Percentiles rank a stretch among this genome's conserved stretches.
Evolutionary conservation across 2,888 invertebrate species (phyloP).

Genomic region (Eupelmus urozonus): DNA sequence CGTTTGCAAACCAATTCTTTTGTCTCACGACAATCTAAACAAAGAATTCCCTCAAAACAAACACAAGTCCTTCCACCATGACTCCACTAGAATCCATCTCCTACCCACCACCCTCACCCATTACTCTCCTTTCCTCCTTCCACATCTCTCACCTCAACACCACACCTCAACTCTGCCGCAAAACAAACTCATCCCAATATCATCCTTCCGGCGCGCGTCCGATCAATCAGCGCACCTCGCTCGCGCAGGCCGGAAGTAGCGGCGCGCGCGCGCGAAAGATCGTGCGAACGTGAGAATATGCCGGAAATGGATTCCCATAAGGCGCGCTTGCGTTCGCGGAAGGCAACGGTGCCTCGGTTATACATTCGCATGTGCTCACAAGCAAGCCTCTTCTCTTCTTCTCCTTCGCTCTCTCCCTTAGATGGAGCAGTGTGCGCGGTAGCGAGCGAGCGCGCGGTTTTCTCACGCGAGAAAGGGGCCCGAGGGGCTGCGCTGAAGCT

Average conservation of each 20-base stretch:
- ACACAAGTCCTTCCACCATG: no score
- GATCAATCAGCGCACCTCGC: not conserved
- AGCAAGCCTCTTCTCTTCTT: conserved; percentile 56
- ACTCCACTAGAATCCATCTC: no score
- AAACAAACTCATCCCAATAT: no score
- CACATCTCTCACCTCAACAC: no score
- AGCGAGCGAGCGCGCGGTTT: conserved; percentile 4
- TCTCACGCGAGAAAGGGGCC: conserved; percentile 53
- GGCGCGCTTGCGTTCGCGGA: conserved; percentile 39
- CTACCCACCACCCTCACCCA: no score
- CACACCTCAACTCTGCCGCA: no score
- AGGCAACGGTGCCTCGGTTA: conserved; percentile 25
- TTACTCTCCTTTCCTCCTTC: no score
- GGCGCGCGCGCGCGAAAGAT: not conserved
- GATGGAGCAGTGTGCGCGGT: not conserved
- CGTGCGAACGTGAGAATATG: conserved; percentile 68
- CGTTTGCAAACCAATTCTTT: no score
- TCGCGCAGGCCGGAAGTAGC: not conserved
- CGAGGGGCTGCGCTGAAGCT: conserved; percentile 13
- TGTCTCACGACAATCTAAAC: no score
- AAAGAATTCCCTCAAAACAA: no score
- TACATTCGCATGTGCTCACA: not conserved
- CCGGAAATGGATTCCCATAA: conserved; percentile 71
- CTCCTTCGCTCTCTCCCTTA: conserved; percentile 37
- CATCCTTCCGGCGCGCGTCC: not conserved